Evolutionary conservation across 2,888 invertebrate species (phyloP).

Genomic region (Cynaeus angustus): DNA sequence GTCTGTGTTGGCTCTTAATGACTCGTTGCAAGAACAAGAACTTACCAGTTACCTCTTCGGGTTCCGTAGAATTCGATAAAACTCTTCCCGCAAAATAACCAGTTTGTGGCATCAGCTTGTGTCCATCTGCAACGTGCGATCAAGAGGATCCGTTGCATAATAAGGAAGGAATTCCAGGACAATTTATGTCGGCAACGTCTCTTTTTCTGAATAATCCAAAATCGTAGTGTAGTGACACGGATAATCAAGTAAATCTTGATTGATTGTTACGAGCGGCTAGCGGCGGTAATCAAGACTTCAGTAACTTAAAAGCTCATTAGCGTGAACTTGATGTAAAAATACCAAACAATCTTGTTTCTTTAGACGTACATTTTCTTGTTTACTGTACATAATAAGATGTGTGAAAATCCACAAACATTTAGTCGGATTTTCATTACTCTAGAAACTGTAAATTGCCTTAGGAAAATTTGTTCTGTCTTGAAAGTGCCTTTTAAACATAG

Average conservation of each 20-base stretch:
- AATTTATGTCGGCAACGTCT: slow-evolving; percentile 19
- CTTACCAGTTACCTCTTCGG: no score
- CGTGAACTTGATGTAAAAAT: slow-evolving; percentile 3
- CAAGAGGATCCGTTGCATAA: slow-evolving; percentile 33
- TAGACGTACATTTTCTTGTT: background rate
- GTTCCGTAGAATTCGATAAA: slow-evolving; percentile 10
- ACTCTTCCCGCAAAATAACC: slow-evolving; percentile 22
- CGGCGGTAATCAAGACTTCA: background rate
- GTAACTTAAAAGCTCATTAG: slow-evolving; percentile 17
- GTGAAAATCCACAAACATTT: slow-evolving; percentile 31
- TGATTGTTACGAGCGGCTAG: slow-evolving; percentile 6
- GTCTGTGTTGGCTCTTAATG: slow-evolving; percentile 42
- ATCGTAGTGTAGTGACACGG: slow-evolving; percentile 13
- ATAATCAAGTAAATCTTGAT: slow-evolving; percentile 6
- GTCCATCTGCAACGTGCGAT: slow-evolving; percentile 26
- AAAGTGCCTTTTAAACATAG: slow-evolving; percentile 12
- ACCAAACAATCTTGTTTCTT: background rate
- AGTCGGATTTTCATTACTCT: slow-evolving; percentile 14
- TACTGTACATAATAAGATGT: slow-evolving; percentile 15
- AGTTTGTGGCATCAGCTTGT: slow-evolving; percentile 22
- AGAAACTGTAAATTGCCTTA: slow-evolving; percentile 12
- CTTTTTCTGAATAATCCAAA: slow-evolving; percentile 20
- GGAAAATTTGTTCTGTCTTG: slow-evolving; percentile 14
- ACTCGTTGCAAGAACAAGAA: slow-evolving; percentile 36
- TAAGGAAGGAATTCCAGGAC: slow-evolving; percentile 23